phyloP scores from a whole-genome alignment of 2,888 invertebrate species.

The Eremobia ochroleuca region DNA sequence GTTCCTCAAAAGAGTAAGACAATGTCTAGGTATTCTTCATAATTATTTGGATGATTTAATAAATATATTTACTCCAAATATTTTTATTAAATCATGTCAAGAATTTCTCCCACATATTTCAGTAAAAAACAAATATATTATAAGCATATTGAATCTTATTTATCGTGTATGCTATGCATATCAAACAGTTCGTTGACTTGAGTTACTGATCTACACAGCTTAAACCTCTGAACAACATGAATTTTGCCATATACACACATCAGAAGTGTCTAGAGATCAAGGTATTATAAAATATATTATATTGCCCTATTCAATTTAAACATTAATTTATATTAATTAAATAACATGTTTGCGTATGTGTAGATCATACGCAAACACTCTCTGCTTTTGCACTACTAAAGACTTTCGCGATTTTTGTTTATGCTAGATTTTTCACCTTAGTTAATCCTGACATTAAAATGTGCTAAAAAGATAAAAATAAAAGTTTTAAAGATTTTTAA shows the following conservation, averaged over 20 bases:
- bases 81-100: constrained; percentile 19
- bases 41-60: too few relatives aligned
- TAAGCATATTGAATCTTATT: constrained; percentile 12
- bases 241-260: not conserved
- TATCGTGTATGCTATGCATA: not conserved
- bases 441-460: too few relatives aligned
- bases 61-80: constrained; percentile 2
- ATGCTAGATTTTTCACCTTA: too few relatives aligned
- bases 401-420: too few relatives aligned
- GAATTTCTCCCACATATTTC: not conserved
- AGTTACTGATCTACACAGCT: not conserved
- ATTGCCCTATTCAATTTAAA: not conserved
- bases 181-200: constrained; percentile 20
- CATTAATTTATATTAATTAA: too few relatives aligned
- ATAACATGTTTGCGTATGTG: too few relatives aligned
- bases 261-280: not conserved
- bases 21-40: not conserved
- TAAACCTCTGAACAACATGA: constrained; percentile 11
- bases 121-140: not conserved
- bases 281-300: not conserved
- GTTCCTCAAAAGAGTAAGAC: not conserved
- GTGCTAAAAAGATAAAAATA: too few relatives aligned
- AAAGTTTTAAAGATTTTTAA: too few relatives aligned
- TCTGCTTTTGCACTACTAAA: too few relatives aligned
- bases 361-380: too few relatives aligned